Base-by-base conservation (phyloP, 2,797 vertebrate species). In the Heliangelus exortis region DNA sequence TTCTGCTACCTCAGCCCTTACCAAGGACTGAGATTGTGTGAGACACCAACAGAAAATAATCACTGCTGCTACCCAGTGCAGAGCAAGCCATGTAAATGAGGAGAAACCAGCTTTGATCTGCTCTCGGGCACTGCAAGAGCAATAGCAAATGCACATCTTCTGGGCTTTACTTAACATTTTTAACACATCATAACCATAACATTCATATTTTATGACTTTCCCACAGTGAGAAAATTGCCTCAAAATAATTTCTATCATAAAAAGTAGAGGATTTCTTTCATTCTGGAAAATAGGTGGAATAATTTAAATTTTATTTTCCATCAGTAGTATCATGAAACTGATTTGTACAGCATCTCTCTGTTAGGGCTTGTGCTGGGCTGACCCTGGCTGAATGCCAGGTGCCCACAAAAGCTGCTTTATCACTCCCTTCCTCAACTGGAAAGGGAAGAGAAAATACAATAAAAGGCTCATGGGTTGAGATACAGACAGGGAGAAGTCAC, bases 1-100 rank as follows among this genome's bases (percentile, higher is more conserved):
- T 67, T 59, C 67, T 65, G 15, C 19, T 45, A 8, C 3, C 1
- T 25, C 6, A 3, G 15, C 5, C 7, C 2, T 1, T 57, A 13
- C 4, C 29, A 43, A 34, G 6, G 53, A 43, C 2, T 23, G 36
- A 48, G 6, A 13, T 1, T 47, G 10, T 34, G 10, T 23, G 36
- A 51, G 10, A 68, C 22, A 21, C 17, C 5, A 5, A 17, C 7
- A 23, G 47, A n/a, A 51, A 77, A 4, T 1, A 48, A 36, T 10
- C 25, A 29, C 29, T 31, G 6, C 7, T 62, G 5, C 21, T 48
- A 29, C 47, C 26, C 39, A 61, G 7, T 12, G 33, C 15, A 67
- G 55, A 63, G 3, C 20, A 41, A 71, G 25, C 39, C 41, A 43
- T 29, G 15, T 50, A 58, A 61, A 28, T 34, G 13, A 48, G 15